A percentile compares a stretch with the other conserved stretches of the same genome.
Evolutionary conservation across 1,140 invertebrate species (phyloP).

Genomic region (Leptinotarsa undecemlineata): DNA sequence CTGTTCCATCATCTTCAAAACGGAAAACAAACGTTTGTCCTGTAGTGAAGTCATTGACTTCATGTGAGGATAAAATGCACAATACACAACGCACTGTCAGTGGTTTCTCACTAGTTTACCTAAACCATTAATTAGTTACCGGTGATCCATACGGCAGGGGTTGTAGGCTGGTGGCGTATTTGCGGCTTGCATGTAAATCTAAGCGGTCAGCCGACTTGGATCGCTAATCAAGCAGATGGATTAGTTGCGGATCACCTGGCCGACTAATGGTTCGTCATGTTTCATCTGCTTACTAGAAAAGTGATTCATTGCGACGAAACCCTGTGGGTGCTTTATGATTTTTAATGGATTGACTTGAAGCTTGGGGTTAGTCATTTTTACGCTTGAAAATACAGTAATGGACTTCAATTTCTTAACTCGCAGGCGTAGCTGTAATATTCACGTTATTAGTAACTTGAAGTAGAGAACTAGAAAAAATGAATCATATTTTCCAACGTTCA

Average conservation of each 20-base stretch:
- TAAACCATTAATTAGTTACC: background rate
- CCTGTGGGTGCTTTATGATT: background rate
- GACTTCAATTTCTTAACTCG: too few relatives aligned
- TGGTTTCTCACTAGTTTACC: background rate
- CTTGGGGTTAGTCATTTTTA: too few relatives aligned
- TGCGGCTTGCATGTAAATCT: slow-evolving; percentile 10
- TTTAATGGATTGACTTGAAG: too few relatives aligned
- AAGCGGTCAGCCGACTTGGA: slow-evolving; percentile 13
- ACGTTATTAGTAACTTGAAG: too few relatives aligned
- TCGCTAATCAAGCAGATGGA: slow-evolving; percentile 21
- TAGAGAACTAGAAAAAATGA: too few relatives aligned
- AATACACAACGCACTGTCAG: background rate
- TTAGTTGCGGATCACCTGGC: slow-evolving; percentile 14
- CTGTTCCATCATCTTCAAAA: too few relatives aligned
- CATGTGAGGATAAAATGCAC: too few relatives aligned
- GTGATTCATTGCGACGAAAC: background rate
- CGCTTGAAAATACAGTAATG: too few relatives aligned
- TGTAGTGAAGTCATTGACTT: too few relatives aligned
- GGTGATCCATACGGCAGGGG: slow-evolving; percentile 3
- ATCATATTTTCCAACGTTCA: too few relatives aligned
- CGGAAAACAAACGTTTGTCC: too few relatives aligned
- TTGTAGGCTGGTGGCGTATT: background rate
- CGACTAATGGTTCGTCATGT: background rate
- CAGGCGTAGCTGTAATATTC: too few relatives aligned
- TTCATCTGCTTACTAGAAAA: background rate